Evolutionary conservation across 2,888 invertebrate species (phyloP).

Genomic region (Lepidochrysops patricia): DNA sequence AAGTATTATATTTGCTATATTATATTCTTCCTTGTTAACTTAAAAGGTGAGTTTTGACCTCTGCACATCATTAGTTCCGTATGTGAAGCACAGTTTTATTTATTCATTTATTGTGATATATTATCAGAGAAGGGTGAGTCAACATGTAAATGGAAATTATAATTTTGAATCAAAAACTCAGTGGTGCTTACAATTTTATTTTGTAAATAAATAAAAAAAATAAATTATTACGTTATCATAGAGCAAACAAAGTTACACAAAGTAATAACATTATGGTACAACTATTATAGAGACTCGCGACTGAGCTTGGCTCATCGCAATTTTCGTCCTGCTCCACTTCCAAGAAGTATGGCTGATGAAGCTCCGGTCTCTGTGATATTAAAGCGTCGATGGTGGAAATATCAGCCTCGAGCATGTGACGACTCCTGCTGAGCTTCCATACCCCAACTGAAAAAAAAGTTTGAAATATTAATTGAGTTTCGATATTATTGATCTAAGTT

Average conservation of each 20-base stretch:
- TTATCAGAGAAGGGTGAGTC: too few relatives aligned
- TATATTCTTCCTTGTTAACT: too few relatives aligned
- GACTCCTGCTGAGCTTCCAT: conserved; percentile 52
- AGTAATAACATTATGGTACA: conserved; percentile 44
- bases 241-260: conserved; percentile 39
- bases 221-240: conserved; percentile 23
- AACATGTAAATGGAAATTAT: too few relatives aligned
- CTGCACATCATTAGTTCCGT: too few relatives aligned
- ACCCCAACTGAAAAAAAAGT: conserved; percentile 42
- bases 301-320: conserved; percentile 50
- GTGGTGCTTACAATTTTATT: background rate
- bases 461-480: too few relatives aligned
- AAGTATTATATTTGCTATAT: too few relatives aligned
- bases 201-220: background rate
- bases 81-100: too few relatives aligned
- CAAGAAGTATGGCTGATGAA: conserved; percentile 46
- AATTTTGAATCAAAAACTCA: background rate
- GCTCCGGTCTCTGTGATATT: conserved; percentile 36
- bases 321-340: conserved; percentile 37
- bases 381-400: conserved; percentile 32
- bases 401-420: conserved; percentile 31
- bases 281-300: conserved; percentile 46
- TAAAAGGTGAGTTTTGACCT: too few relatives aligned
- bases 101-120: too few relatives aligned
- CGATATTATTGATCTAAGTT: too few relatives aligned